Evolutionary conservation across 2,888 invertebrate species (phyloP), one percentile per base, ranked within the genome.

Genomic region (Tubulanus polymorphus): DNA sequence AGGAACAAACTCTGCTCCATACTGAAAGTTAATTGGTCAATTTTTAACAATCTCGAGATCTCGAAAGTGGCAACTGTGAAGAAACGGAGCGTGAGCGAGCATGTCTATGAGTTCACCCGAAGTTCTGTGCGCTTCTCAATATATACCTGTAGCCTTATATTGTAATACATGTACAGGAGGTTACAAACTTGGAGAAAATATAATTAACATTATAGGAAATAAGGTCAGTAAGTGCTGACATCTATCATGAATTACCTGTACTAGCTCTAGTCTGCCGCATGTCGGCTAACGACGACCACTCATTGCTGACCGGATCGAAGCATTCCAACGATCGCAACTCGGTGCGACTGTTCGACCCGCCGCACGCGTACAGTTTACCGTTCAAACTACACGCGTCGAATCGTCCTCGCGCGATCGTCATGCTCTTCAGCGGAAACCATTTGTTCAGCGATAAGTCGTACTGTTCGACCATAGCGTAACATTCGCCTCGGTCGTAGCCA

Each of bases 401-500:
- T 28, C 92, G 83, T 0, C 91, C 91, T 57, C 92, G 83, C 56
- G 87, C 85, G 61, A 86, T 84, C 54, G 83, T 83, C 90, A 92
- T 89, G 61, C 84, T 83, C 0, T 87, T 84, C 69, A 88, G 79
- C 26, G 82, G 74, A 41, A 80, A 74, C 91, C 92, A 92, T 52
- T 79, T 80, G 80, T 90, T 90, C 3, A 79, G 80, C 49, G 80
- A 81, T 3, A 89, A 86, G 70, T 86, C 84, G 81, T 89, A 92
- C 46, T 85, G 84, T 80, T 90, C 90, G 1, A 87, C 88, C 23
- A 85, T 83, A 63, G 85, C 85, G 66, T 92, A 81, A 74, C 91
- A 91, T 75, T 91, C 89, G 41, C 88, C 88, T 63, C 91, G 84
- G 80, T 91, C 90, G 80, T 92, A 91, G 8, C 89, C 88, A 70